phyloP scores from a whole-genome alignment of 1,140 invertebrate genomes.

The Drosophila kepulauana region DNA sequence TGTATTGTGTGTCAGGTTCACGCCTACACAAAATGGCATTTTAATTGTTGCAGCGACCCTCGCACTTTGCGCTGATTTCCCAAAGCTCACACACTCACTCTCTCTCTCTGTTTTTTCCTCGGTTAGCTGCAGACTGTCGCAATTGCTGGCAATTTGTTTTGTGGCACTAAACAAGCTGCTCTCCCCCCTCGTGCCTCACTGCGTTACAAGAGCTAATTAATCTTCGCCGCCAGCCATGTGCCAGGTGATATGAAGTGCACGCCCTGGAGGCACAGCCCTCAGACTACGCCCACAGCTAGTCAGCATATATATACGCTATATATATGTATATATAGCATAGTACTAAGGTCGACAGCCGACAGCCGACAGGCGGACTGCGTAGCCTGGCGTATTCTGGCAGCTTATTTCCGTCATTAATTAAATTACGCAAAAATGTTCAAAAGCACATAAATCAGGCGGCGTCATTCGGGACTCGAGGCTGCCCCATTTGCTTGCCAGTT shows the following conservation, averaged over 20 bases:
- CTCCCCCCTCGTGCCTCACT: constrained; percentile 11
- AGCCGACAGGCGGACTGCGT: constrained; percentile 34
- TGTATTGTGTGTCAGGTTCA: constrained; percentile 12
- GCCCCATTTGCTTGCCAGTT: background rate
- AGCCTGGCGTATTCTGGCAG: constrained; percentile 42
- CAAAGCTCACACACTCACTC: constrained; percentile 43
- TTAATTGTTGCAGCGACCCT: constrained; percentile 48
- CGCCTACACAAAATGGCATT: constrained; percentile 47
- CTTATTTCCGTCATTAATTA: constrained; percentile 78
- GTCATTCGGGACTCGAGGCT: constrained; percentile 49
- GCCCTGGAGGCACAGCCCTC: constrained; percentile 33
- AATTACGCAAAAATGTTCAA: constrained; percentile 82
- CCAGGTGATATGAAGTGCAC: constrained; percentile 72
- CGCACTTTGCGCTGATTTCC: constrained; percentile 76
- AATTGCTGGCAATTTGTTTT: constrained; percentile 79
- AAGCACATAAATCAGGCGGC: constrained; percentile 80
- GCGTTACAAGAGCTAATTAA: constrained; percentile 78
- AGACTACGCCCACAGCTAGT: background rate
- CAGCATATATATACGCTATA: background rate
- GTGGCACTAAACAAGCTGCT: constrained; percentile 62
- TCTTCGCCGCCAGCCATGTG: constrained; percentile 60
- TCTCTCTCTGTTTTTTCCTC: constrained; percentile 12
- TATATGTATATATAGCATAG: background rate
- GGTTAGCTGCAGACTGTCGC: constrained; percentile 32
- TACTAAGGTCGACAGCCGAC: constrained; percentile 3